These are phyloP conservation scores for Chironomus tentans DNA, from an alignment of 2,888 invertebrate species.

Conservation along the genomic window DNA sequence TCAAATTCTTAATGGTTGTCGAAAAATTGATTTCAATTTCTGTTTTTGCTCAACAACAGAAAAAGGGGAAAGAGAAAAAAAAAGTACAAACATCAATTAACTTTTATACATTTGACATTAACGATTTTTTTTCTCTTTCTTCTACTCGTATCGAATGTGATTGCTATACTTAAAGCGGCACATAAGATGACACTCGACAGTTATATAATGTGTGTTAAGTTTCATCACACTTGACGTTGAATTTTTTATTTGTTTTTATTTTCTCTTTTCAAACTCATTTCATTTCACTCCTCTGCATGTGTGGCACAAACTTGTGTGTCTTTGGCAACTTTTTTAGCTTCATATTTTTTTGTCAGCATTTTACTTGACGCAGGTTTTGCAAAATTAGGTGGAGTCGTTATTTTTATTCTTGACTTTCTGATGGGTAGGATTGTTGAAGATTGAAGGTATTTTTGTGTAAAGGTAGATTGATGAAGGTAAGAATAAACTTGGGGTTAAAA, in stretches of 20 bases:
- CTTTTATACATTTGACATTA: conserved; percentile 22
- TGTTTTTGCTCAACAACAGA: neutral
- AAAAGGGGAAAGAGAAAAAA: neutral
- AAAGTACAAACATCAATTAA: conserved; percentile 8
- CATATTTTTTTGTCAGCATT: too few relatives aligned
- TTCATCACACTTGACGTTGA: neutral
- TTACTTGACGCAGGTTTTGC: too few relatives aligned
- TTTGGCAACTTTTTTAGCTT: too few relatives aligned
- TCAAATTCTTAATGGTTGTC: neutral
- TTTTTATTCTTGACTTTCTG: too few relatives aligned
- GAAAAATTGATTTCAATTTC: neutral
- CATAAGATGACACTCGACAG: conserved; percentile 15
- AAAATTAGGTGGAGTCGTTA: too few relatives aligned
- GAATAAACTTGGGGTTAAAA: too few relatives aligned
- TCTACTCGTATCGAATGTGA: neutral
- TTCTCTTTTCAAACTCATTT: neutral
- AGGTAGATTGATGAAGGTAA: too few relatives aligned
- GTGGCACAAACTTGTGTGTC: too few relatives aligned
- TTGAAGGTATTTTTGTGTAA: too few relatives aligned
- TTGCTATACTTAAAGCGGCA: neutral
- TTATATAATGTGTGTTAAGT: neutral
- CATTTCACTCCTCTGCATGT: neutral
- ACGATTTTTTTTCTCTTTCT: neutral
- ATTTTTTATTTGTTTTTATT: conserved; percentile 7
- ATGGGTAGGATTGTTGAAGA: too few relatives aligned